Conservation (phyloP, 1,140 invertebrate genomes). For the Pogonus chalceus region DNA sequence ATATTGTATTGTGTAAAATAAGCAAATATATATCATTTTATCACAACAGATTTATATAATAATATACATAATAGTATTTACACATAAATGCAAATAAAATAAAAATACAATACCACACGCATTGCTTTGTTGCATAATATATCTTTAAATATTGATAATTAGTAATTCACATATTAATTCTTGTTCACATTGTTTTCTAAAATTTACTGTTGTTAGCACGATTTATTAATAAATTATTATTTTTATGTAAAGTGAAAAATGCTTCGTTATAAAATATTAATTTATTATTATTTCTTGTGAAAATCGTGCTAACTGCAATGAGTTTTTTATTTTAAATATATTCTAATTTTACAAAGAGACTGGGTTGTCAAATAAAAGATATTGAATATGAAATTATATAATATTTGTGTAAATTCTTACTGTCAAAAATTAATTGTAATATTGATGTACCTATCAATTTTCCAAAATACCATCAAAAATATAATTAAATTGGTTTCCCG, state of each 20-base stretch:
- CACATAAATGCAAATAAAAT: background rate
- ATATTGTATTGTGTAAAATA: too few species aligned
- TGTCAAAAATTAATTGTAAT: background rate
- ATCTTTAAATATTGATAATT: too few species aligned
- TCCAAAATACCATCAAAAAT: background rate
- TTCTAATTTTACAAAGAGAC: background rate
- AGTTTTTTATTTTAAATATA: too few species aligned
- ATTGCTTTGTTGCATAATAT: background rate
- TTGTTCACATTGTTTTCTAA: too few species aligned
- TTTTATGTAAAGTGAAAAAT: too few species aligned
- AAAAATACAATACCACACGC: background rate
- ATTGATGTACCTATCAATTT: background rate
- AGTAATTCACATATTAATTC: too few species aligned
- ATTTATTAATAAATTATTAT: too few species aligned
- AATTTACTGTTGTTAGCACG: too few species aligned
- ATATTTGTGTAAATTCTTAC: constrained; percentile 24
- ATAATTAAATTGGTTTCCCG: constrained; percentile 21
- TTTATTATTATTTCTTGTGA: too few species aligned
- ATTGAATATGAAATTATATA: constrained; percentile 8
- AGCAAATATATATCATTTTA: background rate
- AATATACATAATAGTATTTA: background rate
- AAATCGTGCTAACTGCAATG: too few species aligned
- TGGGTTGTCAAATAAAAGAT: background rate
- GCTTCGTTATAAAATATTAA: too few species aligned
- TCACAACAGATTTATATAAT: background rate